Evolutionary conservation across 2,797 vertebrate genomes (phyloP).

Genomic region (Eulemur coronatus): DNA sequence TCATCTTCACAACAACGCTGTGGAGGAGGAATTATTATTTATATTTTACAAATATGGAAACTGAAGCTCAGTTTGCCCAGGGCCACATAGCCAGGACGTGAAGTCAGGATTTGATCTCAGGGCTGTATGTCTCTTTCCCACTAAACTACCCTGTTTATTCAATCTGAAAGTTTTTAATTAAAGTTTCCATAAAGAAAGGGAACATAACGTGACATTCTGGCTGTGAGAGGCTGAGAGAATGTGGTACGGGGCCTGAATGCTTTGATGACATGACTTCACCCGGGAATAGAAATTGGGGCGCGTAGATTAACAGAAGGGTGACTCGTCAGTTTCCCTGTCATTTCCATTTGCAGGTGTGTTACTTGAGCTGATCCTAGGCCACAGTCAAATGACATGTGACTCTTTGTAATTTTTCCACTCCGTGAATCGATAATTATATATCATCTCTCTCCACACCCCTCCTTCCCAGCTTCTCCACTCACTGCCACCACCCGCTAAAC

Average conservation of each 20-base stretch:
- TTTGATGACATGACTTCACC: not conserved
- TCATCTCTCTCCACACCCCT: not conserved
- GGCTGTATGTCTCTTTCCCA: not conserved
- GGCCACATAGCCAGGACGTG: not conserved
- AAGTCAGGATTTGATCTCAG: not conserved
- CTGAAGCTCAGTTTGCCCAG: not conserved
- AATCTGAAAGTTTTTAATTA: not conserved
- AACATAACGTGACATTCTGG: not conserved
- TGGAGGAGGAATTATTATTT: not conserved
- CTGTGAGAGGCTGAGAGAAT: not conserved
- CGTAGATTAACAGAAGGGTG: not conserved
- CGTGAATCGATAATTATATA: not conserved
- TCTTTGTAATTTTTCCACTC: not conserved
- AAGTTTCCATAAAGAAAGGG: not conserved
- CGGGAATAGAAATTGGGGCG: not conserved
- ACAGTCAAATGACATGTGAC: conserved; percentile 21
- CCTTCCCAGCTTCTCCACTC: not conserved
- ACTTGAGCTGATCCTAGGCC: not conserved
- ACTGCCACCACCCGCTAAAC: not conserved
- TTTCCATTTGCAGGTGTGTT: not conserved
- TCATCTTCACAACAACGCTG: not conserved
- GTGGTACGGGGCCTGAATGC: not conserved
- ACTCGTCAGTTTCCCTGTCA: not conserved
- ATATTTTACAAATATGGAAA: not conserved
- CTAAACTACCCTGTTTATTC: not conserved